Base-by-base conservation (phyloP, 2,888 invertebrate species). In the Drosophila paramelanica region DNA sequence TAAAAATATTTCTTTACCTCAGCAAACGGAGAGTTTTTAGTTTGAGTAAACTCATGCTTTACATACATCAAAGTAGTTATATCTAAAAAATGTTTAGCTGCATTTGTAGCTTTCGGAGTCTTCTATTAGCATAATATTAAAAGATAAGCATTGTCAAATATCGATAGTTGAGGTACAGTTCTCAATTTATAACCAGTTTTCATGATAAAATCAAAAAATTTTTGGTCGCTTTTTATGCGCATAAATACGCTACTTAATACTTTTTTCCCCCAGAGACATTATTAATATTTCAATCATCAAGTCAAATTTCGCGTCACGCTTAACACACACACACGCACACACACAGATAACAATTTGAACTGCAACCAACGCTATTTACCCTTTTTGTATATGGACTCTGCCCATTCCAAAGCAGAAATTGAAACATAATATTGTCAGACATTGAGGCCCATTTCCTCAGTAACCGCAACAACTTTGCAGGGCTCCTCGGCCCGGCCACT, bases 401-500 rank as follows among this genome's bases (percentile, higher is more conserved):
- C 56, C 59, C 71, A 56, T 43, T 67, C 69, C 71, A 59, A 52
- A 65, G 46, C 58, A 67, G 65, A 88, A 89, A 84, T 84, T 84
- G 87, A 84, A 85, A 88, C 84, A 85, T 80, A 85, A 85, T 89
- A 90, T 90, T 87, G 88, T 78, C 89, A 86, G 90, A 89, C 89
- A 85, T 87, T 87, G 89, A 86, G 81, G 80, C 87, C 88, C 89
- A 89, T 72, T 84, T 84, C 89, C 89, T 85, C 71, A 56, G 69
- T 60, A 73, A 89, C 89, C 83, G 87, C 83, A 84, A 82, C 86
- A 88, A 64, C 86, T 85, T 89, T 62, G 60, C 74, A 42, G 7
- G 13, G 25, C 66, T 46, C 49, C 55, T 49, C 57, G 14, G 20
- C 42, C 10, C 41, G 58, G 83, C 83, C 80, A 86, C 89, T 88